Conservation (phyloP, 2,797 vertebrate species). For the Sebastes hubbsi region DNA sequence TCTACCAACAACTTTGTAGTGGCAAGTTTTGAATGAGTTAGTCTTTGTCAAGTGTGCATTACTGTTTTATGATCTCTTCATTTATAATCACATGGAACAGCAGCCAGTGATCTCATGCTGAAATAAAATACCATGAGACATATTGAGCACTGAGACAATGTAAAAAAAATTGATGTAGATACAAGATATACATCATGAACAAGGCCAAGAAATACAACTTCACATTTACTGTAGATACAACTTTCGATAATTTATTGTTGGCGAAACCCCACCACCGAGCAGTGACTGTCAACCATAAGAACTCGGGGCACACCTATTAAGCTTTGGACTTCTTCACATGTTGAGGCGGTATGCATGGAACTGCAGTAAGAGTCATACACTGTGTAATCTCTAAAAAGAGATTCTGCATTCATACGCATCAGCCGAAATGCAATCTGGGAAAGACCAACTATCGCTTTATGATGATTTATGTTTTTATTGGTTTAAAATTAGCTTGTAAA, state of each 20-base stretch:
- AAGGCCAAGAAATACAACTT: not conserved
- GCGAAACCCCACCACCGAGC: not conserved
- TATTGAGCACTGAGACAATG: not conserved
- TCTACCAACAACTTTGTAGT: constrained; percentile 17
- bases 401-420: not conserved
- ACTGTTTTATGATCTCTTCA: constrained; percentile 35
- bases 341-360: not conserved
- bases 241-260: not conserved
- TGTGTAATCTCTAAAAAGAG: not conserved
- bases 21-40: constrained; percentile 25
- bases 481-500: no score
- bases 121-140: not conserved
- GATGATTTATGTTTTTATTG: not conserved
- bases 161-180: not conserved
- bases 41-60: constrained; percentile 27
- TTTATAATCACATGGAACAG: constrained; percentile 11
- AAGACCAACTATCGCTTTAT: no score
- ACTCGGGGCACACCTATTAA: not conserved
- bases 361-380: not conserved
- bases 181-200: not conserved
- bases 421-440: not conserved
- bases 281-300: not conserved
- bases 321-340: not conserved
- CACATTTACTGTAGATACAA: not conserved
- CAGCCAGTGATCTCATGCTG: not conserved